A percentile compares a stretch with the other conserved stretches of the same genome.
These are phyloP conservation scores for Chroicocephalus ridibundus DNA, from an alignment of 2,113 vertebrate species.

Conservation along the genomic window DNA sequence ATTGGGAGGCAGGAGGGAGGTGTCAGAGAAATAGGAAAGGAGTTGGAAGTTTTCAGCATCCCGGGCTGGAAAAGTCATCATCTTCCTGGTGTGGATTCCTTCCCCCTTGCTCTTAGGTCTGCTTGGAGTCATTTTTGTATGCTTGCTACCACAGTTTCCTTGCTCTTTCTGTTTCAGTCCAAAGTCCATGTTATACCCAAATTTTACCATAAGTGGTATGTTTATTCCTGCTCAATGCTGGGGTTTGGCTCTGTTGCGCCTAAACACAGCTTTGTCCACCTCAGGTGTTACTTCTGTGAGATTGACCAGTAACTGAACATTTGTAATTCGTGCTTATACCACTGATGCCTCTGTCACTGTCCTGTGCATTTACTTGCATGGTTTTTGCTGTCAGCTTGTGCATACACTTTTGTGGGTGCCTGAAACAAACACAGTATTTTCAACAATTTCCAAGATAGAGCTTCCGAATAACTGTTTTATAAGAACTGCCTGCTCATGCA, in stretches of 20 bases:
- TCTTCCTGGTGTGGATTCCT: not conserved
- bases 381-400: not conserved
- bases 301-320: not conserved
- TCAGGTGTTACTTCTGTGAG: not conserved
- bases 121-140: not conserved
- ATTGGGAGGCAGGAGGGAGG: rapidly evolving
- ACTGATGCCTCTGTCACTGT: not conserved
- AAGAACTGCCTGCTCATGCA: not conserved
- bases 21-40: not conserved
- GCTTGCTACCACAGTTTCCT: not conserved
- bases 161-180: not conserved
- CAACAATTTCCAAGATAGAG: not conserved
- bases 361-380: not conserved
- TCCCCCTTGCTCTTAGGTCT: not conserved
- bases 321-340: not conserved
- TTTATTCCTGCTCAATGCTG: not conserved
- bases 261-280: not conserved
- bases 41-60: not conserved
- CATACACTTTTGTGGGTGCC: not conserved
- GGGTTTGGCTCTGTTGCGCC: not conserved
- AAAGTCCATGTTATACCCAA: rapidly evolving
- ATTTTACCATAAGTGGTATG: not conserved
- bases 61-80: not conserved
- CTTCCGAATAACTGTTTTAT: not conserved
- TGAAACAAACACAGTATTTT: not conserved